Evolutionary conservation across 1,140 invertebrate genomes (phyloP).

Genomic region (Araneus ventricosus): DNA sequence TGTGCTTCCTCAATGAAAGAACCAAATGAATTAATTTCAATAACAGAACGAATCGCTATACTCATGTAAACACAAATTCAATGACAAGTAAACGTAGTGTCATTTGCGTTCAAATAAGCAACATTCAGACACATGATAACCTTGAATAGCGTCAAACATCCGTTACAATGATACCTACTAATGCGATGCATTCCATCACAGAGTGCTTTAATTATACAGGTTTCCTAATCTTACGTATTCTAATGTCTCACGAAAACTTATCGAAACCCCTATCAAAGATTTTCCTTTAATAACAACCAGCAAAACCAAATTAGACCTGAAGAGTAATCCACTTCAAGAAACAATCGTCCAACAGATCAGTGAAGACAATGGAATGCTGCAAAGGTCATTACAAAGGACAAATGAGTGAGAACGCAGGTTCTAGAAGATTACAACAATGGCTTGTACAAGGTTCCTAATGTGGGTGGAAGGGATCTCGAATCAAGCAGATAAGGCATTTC

Average conservation of each 20-base stretch:
- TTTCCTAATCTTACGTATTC: no score
- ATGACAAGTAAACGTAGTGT: no score
- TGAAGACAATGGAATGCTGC: constrained; percentile 38
- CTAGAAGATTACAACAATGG: constrained; percentile 2
- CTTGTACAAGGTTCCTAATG: neutral
- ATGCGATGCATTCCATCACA: no score
- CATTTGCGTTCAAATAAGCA: no score
- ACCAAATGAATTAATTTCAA: no score
- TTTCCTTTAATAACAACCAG: neutral
- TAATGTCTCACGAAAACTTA: neutral
- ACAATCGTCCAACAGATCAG: constrained; percentile 31
- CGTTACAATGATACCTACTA: no score
- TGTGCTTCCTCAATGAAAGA: no score
- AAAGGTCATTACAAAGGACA: constrained; percentile 43
- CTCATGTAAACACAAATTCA: no score
- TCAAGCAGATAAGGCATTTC: neutral
- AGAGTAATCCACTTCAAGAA: constrained; percentile 18
- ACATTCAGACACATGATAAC: no score
- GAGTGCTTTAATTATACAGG: no score
- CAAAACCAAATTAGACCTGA: neutral
- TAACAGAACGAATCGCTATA: no score
- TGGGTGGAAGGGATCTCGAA: constrained; percentile 22
- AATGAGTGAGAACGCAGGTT: constrained; percentile 3
- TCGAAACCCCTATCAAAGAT: neutral
- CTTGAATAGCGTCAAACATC: no score